Percentiles rank a stretch among this genome's conserved stretches.
Conservation (phyloP, 2,113 vertebrate species). For the Cranoglanis bouderius region DNA sequence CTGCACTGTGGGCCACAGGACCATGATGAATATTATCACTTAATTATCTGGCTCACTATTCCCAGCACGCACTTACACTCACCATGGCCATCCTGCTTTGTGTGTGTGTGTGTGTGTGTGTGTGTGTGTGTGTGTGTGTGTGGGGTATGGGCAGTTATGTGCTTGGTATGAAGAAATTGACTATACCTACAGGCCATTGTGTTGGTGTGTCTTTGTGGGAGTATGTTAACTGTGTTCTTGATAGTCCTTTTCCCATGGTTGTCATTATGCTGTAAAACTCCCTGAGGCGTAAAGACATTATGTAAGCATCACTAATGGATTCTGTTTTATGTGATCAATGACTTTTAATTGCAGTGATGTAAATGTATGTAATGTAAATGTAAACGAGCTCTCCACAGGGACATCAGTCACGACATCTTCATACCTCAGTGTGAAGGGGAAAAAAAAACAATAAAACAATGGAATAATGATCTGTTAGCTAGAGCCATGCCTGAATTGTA, state of each 20-base stretch:
- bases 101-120: not conserved
- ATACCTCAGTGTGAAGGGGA: not conserved
- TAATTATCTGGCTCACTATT: constrained; percentile 57
- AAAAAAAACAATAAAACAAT: not conserved
- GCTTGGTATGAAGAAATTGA: not conserved
- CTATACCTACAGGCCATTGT: constrained; percentile 16
- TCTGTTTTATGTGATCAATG: constrained; percentile 40
- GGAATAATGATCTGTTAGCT: constrained; percentile 37
- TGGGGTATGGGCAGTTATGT: not conserved
- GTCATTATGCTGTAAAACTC: constrained; percentile 38
- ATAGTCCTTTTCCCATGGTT: constrained; percentile 11
- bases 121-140: not conserved
- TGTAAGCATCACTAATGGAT: constrained; percentile 43
- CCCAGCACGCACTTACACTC: constrained; percentile 50
- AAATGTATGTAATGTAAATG: no score
- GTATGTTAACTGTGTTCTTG: constrained; percentile 15
- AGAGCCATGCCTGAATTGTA: not conserved
- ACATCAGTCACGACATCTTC: constrained; percentile 2
- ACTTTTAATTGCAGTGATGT: constrained; percentile 23
- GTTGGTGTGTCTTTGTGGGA: constrained; percentile 20
- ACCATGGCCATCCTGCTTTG: constrained; percentile 11
- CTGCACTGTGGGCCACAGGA: constrained; percentile 52
- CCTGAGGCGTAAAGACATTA: constrained; percentile 24
- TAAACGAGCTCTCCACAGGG: constrained; percentile 4
- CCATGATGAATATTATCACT: constrained; percentile 60